Evolutionary conservation across 37 sponge, comb jelly and placozoan genomes (phyloP).

Genomic region (Agelas oroides): DNA sequence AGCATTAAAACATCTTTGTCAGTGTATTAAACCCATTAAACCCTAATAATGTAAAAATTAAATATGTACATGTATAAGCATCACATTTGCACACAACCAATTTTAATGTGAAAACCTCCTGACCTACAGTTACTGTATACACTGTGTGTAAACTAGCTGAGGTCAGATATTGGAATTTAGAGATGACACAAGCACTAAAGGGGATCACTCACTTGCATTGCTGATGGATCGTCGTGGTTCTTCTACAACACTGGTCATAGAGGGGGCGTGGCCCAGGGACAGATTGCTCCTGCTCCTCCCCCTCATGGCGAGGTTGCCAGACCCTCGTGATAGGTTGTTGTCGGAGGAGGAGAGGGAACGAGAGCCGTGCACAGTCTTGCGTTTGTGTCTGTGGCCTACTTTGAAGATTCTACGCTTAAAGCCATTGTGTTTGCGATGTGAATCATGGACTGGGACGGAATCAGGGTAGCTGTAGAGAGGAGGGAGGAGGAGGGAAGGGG

Average conservation of each 20-base stretch:
- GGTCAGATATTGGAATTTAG: too few relatives aligned
- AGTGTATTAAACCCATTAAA: too few relatives aligned
- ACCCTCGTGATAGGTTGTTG: slow-evolving; percentile 9
- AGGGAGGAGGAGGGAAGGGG: neutral
- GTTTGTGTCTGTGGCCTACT: neutral
- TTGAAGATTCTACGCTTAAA: neutral
- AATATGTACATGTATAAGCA: too few relatives aligned
- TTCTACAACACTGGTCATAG: slow-evolving; percentile 63
- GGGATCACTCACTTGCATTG: slow-evolving; percentile 38
- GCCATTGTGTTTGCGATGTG: neutral
- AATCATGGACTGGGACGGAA: slow-evolving; percentile 10
- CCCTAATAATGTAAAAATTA: too few relatives aligned
- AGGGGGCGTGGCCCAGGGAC: slow-evolving; percentile 55
- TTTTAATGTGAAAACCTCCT: too few relatives aligned
- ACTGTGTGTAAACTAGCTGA: too few relatives aligned
- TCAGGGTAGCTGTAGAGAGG: neutral
- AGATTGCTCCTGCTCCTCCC: slow-evolving; percentile 63
- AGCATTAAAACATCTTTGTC: too few relatives aligned
- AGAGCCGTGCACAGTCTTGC: slow-evolving; percentile 29
- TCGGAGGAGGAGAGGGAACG: slow-evolving; percentile 22
- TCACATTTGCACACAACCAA: too few relatives aligned
- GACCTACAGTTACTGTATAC: too few relatives aligned
- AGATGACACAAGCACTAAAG: too few relatives aligned
- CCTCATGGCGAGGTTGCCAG: neutral
- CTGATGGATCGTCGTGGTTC: slow-evolving; percentile 54